Evolutionary conservation across 2,888 invertebrate species (phyloP).

Genomic region (Platycheirus rosarum): DNA sequence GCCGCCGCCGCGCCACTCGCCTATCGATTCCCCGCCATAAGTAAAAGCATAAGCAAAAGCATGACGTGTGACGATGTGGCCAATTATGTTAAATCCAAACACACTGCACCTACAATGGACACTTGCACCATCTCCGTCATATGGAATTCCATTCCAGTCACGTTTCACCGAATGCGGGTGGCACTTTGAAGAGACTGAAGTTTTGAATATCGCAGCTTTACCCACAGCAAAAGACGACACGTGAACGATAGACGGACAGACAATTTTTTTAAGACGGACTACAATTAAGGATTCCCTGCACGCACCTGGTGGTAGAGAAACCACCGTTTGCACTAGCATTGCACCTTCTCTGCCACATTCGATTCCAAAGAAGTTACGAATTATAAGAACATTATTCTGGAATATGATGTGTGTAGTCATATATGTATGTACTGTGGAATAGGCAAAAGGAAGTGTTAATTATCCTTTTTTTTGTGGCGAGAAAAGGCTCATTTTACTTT

Average conservation of each 20-base stretch:
- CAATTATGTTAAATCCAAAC: constrained; percentile 55
- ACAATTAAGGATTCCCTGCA: constrained; percentile 36
- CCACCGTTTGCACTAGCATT: constrained; percentile 30
- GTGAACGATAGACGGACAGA: constrained; percentile 33
- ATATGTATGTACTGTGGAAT: constrained; percentile 10
- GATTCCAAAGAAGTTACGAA: constrained; percentile 31
- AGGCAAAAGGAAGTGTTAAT: constrained; percentile 70
- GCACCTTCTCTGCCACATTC: constrained; percentile 15
- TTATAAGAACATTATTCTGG: constrained; percentile 32
- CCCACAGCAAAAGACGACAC: constrained; percentile 34
- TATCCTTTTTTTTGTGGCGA: constrained; percentile 40
- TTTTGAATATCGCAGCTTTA: constrained; percentile 53
- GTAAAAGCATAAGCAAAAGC: constrained; percentile 54
- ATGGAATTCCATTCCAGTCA: constrained; percentile 52
- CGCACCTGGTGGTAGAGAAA: constrained; percentile 24
- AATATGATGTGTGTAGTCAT: constrained; percentile 42
- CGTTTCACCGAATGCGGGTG: constrained; percentile 63
- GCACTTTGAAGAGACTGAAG: constrained; percentile 56
- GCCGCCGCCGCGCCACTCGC: not conserved
- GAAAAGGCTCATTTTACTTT: constrained; percentile 26
- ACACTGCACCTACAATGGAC: constrained; percentile 48
- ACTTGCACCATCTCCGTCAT: constrained; percentile 38
- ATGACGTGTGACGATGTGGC: constrained; percentile 43
- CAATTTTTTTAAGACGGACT: constrained; percentile 16
- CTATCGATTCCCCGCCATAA: constrained; percentile 26